Evolutionary conservation across 2,113 vertebrate genomes (phyloP), one percentile per base, ranked within the genome.

Genomic region (Herpetotheres cachinnans): DNA sequence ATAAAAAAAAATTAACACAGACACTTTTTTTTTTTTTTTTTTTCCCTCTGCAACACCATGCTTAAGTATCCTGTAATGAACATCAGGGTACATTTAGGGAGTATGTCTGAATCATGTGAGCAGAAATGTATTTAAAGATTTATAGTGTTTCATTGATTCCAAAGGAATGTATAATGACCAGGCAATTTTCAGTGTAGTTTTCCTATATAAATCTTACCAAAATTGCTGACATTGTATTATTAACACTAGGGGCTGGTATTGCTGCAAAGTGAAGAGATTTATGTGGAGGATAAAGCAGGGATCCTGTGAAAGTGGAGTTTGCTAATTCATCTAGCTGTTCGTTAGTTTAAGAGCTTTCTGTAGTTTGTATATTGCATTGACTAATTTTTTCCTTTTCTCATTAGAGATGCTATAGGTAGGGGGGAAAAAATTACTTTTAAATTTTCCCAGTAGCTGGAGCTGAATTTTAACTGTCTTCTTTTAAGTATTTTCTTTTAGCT

Each of bases 201-300:
- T 86, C 82, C 91, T 82, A 18, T 50, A 73, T 82, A 86, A 89
- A 96, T 94, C 63, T 93, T 69, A 69, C 34, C 25, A 50, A 73
- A 95, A 72, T 77, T 83, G 38, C 89, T 94, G 96, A 91, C 55
- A 19, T 42, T 62, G 71, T 66, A 46, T 89, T 82, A 93, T 96
- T 95, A 93, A 93, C 74, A 80, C 76, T 44, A 74, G 44, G 25
- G 55, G 61, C 54, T 91, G 76, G 56, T 70, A 49, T 88, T 67
- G 85, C 44, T 95, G 81, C 54, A 50, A 56, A 63, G 47, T 73
- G 74, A 89, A 61, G 82, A 86, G 86, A 95, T 95, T 97, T 95
- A 96, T 95, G 91, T 67, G 78, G 21, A 93, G 93, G 91, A 95
- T 95, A 90, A 95, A 93, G 70, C 40, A 76, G 62, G 74, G 49